Evolutionary conservation across 2,888 invertebrate genomes (phyloP).

Genomic region (Ennomos erosarius): DNA sequence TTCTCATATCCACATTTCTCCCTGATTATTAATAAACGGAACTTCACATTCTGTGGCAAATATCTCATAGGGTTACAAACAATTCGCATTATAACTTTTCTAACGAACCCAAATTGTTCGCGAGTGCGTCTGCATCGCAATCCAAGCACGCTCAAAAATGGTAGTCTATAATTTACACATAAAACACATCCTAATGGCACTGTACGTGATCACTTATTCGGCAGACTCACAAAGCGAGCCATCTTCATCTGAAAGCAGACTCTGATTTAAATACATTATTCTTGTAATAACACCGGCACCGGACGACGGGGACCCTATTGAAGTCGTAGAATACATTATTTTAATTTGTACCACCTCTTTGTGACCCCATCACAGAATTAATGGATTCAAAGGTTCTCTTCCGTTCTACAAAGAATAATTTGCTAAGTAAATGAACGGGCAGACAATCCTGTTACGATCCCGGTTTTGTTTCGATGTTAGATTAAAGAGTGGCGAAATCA

Average conservation of each 20-base stretch:
- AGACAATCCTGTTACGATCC: conserved; percentile 82
- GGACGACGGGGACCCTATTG: conserved; percentile 81
- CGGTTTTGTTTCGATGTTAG: conserved; percentile 82
- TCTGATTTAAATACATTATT: conserved; percentile 85
- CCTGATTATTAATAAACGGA: no score
- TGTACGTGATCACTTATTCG: conserved; percentile 84
- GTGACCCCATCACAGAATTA: conserved; percentile 82
- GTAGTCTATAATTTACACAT: conserved; percentile 83
- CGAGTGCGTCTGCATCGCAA: conserved; percentile 45
- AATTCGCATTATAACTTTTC: conserved; percentile 62
- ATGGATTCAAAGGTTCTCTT: conserved; percentile 85
- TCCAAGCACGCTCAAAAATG: conserved; percentile 75
- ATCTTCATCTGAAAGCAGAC: conserved; percentile 82
- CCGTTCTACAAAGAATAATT: conserved; percentile 85
- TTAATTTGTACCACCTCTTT: conserved; percentile 84
- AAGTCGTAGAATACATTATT: conserved; percentile 84
- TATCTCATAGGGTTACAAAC: conserved; percentile 17
- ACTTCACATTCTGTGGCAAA: conserved; percentile 15
- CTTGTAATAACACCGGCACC: conserved; percentile 81
- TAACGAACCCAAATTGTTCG: conserved; percentile 77
- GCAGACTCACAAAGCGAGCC: conserved; percentile 72
- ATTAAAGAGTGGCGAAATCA: conserved; percentile 80
- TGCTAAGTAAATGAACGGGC: conserved; percentile 84
- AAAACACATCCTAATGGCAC: conserved; percentile 82
- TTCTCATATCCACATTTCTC: background rate